phyloP scores from a whole-genome alignment of 2,888 invertebrate genomes.

The Pteria penguin region DNA sequence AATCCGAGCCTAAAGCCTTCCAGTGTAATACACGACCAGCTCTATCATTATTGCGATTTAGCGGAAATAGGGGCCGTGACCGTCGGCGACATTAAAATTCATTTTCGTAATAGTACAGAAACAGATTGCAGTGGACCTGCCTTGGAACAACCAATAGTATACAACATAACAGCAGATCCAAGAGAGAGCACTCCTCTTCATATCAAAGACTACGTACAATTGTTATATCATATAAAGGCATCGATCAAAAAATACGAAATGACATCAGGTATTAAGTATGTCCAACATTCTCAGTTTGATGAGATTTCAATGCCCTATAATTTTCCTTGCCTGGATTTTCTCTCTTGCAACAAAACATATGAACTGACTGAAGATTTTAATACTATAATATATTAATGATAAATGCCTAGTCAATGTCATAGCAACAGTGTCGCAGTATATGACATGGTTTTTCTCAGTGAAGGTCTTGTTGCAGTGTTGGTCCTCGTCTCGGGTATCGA shows the following conservation, averaged over 20 bases:
- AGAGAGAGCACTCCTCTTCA: conserved; percentile 31
- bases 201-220: conserved; percentile 10
- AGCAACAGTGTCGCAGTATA: no score
- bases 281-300: conserved; percentile 32
- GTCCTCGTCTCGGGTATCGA: no score
- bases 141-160: conserved; percentile 27
- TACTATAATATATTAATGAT: conserved; percentile 9
- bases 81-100: conserved; percentile 37
- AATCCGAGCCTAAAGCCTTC: conserved; percentile 27
- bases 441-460: no score
- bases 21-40: conserved; percentile 25
- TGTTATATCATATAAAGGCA: conserved; percentile 24
- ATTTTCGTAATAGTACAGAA: conserved; percentile 22
- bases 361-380: conserved; percentile 22
- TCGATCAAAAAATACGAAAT: conserved; percentile 26
- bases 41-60: conserved; percentile 39
- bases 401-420: no score
- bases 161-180: conserved; percentile 40
- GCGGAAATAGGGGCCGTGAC: conserved; percentile 34
- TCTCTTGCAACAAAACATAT: conserved; percentile 25
- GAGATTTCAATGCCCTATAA: conserved; percentile 32
- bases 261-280: not conserved
- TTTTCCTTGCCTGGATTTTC: conserved; percentile 25
- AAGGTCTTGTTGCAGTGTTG: no score
- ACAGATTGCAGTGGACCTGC: conserved; percentile 29